Conservation (phyloP, 2,888 invertebrate genomes). For the Platerodrilus igneus region DNA sequence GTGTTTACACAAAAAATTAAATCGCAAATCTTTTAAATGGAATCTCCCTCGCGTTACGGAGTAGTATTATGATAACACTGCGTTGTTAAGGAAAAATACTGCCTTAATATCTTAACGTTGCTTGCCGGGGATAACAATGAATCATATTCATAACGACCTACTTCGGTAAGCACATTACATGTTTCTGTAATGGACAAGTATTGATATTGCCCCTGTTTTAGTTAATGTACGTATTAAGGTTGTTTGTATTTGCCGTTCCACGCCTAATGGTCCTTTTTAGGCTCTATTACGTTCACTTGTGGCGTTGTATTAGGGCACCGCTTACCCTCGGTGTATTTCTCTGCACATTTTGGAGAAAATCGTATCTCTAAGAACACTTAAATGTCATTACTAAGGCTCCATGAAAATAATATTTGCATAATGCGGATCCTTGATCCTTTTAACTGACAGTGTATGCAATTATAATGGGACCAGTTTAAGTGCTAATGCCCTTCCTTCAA, state of each 20-base stretch:
- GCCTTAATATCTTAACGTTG: slow-evolving; percentile 39
- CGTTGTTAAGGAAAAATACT: slow-evolving; percentile 38
- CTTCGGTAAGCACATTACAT: slow-evolving; percentile 38
- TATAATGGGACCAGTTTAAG: too few relatives aligned
- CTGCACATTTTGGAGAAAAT: too few relatives aligned
- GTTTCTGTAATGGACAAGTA: slow-evolving; percentile 35
- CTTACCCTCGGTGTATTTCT: too few relatives aligned
- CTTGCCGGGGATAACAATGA: slow-evolving; percentile 37
- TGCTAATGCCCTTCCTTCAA: too few relatives aligned
- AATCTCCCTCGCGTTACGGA: slow-evolving; percentile 33
- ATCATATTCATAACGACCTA: slow-evolving; percentile 38
- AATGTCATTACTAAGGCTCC: too few relatives aligned
- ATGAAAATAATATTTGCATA: too few relatives aligned
- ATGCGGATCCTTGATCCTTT: too few relatives aligned
- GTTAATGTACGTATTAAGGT: slow-evolving; percentile 31
- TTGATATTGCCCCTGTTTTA: slow-evolving; percentile 34
- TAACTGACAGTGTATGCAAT: too few relatives aligned
- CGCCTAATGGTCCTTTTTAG: slow-evolving; percentile 12
- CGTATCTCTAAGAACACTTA: too few relatives aligned
- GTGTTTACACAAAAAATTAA: slow-evolving; percentile 41
- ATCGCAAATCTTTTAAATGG: slow-evolving; percentile 44
- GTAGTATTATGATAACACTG: slow-evolving; percentile 39
- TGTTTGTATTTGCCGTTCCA: slow-evolving; percentile 14
- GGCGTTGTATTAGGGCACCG: too few relatives aligned
- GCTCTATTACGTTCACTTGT: slow-evolving; percentile 8